phyloP scores from a whole-genome alignment of 30 jellyfish, hydroid and myxozoan species.

The Phacellophora camtschatica region DNA sequence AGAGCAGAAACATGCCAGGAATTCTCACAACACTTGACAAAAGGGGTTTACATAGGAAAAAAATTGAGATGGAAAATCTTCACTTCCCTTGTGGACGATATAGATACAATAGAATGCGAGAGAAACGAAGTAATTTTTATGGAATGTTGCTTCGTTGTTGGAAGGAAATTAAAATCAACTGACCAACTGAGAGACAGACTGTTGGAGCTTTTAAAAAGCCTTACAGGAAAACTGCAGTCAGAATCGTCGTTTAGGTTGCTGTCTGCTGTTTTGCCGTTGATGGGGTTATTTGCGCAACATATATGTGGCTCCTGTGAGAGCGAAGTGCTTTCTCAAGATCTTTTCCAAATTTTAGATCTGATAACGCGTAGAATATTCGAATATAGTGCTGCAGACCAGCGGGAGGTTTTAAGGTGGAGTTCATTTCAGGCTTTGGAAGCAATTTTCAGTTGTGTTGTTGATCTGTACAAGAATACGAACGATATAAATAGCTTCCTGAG shows the following conservation, averaged over 20 bases:
- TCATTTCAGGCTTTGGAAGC: constrained; percentile 6
- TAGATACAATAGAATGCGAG: neutral
- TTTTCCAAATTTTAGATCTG: neutral
- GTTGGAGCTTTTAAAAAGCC: neutral
- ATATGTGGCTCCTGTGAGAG: neutral
- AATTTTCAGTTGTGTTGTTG: neutral
- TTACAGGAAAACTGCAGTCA: neutral
- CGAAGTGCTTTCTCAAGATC: neutral
- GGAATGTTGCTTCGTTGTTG: neutral
- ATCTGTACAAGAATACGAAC: neutral
- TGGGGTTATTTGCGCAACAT: neutral
- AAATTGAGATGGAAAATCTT: neutral
- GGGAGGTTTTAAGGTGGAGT: constrained; percentile 40
- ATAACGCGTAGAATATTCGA: constrained; percentile 5
- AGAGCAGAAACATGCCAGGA: constrained; percentile 4
- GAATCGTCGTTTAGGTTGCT: neutral
- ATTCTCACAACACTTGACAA: neutral
- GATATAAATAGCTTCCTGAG: neutral
- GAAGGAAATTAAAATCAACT: neutral
- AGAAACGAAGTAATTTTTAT: neutral
- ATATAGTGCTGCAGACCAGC: constrained; percentile 6
- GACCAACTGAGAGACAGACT: neutral
- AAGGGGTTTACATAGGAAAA: neutral
- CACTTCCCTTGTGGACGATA: neutral
- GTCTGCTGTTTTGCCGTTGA: neutral